Conservation (phyloP, 1,140 invertebrate genomes). For the Trachymyrmex septentrionalis region DNA sequence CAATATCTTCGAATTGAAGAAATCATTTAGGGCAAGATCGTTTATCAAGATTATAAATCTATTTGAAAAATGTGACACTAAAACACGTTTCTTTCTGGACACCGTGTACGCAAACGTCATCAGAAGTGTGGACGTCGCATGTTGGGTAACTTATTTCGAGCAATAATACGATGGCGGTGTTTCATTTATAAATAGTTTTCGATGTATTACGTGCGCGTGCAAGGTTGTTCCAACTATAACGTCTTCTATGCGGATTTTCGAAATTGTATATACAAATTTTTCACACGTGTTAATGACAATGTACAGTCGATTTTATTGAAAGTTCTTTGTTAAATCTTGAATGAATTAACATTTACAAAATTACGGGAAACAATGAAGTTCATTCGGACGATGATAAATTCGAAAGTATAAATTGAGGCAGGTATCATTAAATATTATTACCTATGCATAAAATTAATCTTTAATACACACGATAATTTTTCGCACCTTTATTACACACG, state of each 20-base stretch:
- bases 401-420: too few relatives aligned
- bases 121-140: constrained; percentile 28
- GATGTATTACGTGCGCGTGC: constrained; percentile 71
- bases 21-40: neutral
- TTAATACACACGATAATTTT: too few relatives aligned
- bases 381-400: too few relatives aligned
- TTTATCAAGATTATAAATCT: neutral
- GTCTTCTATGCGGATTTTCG: constrained; percentile 6
- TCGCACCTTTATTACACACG: too few relatives aligned
- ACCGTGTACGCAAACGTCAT: constrained; percentile 11
- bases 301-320: neutral
- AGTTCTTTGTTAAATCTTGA: neutral
- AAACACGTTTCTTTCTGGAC: neutral
- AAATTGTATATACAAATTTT: constrained; percentile 16
- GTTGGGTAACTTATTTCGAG: constrained; percentile 68
- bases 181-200: constrained; percentile 76
- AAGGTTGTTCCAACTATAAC: constrained; percentile 75
- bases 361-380: too few relatives aligned
- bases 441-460: too few relatives aligned
- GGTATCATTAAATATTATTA: too few relatives aligned
- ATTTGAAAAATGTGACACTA: neutral
- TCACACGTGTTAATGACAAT: constrained; percentile 6
- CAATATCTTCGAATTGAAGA: neutral
- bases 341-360: too few relatives aligned
- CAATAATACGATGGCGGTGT: constrained; percentile 71